Evolutionary conservation across 2,888 invertebrate species (phyloP), one percentile per base, ranked within the genome.

Genomic region (Schizotus pectinicornis): DNA sequence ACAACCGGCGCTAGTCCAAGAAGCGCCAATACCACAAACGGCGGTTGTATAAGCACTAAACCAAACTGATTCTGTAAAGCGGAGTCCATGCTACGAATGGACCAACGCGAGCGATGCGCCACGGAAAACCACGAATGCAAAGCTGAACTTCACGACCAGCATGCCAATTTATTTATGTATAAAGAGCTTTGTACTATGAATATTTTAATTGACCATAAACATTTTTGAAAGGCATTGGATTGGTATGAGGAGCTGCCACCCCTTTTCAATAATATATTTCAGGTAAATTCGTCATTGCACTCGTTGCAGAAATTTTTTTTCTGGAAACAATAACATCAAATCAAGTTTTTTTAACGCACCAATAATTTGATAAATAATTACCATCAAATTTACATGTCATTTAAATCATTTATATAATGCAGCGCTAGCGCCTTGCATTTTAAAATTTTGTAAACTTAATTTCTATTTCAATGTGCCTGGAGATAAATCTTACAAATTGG

Each of bases 31-130:
- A 36, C 39, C 31, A 42, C n/a, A 11, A 43, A 43, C 59, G 32
- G 52, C 60, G 48, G 56, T 47, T 56, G 49, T 48, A 48, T 48
- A 48, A 56, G 53, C 49, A 60, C 60, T 60, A 45, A 56, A 60
- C 60, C 56, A 45, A 56, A 56, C 48, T 59, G 56, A 53, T 56
- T 56, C 56, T 49, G 49, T 54, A 46, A 49, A 54, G 42, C 45
- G 35, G 30, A 49, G 54, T 49, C 59, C 59, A 59, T 54, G 59
- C 50, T 50, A 50, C 50, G 59, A 59, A 50, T 59, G 49, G 39
- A 50, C 43, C 59, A 54, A 50, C 35, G 34, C 9, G 13, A 9
- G 35, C 59, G 59, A 54, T 35, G 43, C 9, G 7, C 12, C 31
- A 34, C 39, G 46, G 38, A 49, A 37, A 56, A 7, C 7, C 13